Percentiles rank a stretch among this genome's conserved stretches.
Conservation (phyloP, 2,888 invertebrate species). For the Horisme vitalbata region DNA sequence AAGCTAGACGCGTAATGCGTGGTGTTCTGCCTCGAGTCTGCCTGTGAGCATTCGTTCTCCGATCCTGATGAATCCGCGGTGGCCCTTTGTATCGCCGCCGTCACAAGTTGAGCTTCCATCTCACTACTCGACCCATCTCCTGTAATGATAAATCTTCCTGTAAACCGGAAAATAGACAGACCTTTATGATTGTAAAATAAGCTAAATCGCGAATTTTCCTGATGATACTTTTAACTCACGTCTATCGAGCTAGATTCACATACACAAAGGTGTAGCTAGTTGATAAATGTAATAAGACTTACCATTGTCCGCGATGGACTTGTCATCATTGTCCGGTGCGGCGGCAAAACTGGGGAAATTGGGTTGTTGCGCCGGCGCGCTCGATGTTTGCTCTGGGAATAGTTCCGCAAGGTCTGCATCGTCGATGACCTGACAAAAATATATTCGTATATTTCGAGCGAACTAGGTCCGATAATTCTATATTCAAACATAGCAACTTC, state of each 20-base stretch:
- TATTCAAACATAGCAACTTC: conserved; percentile 1
- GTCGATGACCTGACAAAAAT: conserved; percentile 85
- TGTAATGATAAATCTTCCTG: conserved; percentile 43
- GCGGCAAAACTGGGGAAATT: conserved; percentile 80
- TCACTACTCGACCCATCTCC: conserved; percentile 87
- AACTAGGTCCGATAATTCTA: conserved; percentile 19
- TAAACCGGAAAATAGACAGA: no score
- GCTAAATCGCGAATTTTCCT: no score
- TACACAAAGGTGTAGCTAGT: not conserved
- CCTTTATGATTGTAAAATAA: no score
- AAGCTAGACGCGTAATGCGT: conserved; percentile 88
- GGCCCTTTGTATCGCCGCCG: conserved; percentile 89
- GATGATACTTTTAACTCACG: no score
- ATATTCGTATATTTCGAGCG: conserved; percentile 20
- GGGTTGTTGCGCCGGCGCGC: conserved; percentile 82
- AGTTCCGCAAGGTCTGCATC: conserved; percentile 91
- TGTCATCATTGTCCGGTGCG: conserved; percentile 71
- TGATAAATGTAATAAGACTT: conserved; percentile 27
- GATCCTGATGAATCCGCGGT: conserved; percentile 87
- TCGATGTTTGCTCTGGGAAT: conserved; percentile 86
- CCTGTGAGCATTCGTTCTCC: conserved; percentile 85
- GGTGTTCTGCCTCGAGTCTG: conserved; percentile 78
- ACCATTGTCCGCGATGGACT: conserved; percentile 79
- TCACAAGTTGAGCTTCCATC: conserved; percentile 89
- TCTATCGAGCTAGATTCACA: no score